phyloP scores from a whole-genome alignment of 2,888 invertebrate species.

The Drosophila mulleri region DNA sequence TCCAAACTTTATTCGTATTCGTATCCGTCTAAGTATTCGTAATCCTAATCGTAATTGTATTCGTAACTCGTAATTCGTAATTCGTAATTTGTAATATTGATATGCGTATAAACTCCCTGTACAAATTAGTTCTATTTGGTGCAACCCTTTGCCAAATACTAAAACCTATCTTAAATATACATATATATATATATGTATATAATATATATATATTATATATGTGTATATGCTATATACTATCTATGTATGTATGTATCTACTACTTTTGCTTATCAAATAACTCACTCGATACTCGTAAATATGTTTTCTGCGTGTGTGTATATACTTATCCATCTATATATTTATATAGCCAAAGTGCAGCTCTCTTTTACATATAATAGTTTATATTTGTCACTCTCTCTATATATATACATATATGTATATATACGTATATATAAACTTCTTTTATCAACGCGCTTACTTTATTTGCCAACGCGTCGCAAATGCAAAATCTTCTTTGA shows the following conservation, averaged over 20 bases:
- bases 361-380: slow-evolving; percentile 26
- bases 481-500: slow-evolving; percentile 19
- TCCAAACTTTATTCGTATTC: slow-evolving; percentile 44
- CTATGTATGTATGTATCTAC: slow-evolving; percentile 8
- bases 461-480: slow-evolving; percentile 21
- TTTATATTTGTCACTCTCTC: neutral
- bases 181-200: slow-evolving; percentile 20
- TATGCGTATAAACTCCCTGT: slow-evolving; percentile 38
- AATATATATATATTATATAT: slow-evolving; percentile 2
- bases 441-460: slow-evolving; percentile 30
- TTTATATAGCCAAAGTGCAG: slow-evolving; percentile 17
- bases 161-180: slow-evolving; percentile 16
- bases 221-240: slow-evolving; percentile 7
- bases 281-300: slow-evolving; percentile 27
- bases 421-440: neutral
- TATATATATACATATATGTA: neutral
- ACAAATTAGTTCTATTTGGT: slow-evolving; percentile 32
- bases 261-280: slow-evolving; percentile 47
- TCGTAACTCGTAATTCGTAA: slow-evolving; percentile 22
- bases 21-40: slow-evolving; percentile 35
- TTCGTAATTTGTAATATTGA: slow-evolving; percentile 17
- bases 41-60: slow-evolving; percentile 38
- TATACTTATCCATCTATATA: neutral
- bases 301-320: slow-evolving; percentile 9
- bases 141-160: slow-evolving; percentile 24